Conservation (phyloP, 2,888 invertebrate species). For the Drosophila neotestacea region DNA sequence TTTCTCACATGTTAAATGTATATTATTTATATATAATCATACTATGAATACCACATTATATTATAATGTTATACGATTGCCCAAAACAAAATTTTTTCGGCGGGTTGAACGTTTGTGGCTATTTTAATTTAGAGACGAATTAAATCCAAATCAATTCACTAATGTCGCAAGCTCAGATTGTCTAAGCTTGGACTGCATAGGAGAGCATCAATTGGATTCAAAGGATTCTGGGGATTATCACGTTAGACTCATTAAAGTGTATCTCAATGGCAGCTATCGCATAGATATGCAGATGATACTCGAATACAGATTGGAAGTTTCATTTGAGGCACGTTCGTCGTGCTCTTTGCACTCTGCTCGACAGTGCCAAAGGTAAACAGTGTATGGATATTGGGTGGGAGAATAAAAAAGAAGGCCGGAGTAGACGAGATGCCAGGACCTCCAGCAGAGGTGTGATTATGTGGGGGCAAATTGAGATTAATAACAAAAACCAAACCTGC, state of each 20-base stretch:
- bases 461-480: slow-evolving; percentile 70
- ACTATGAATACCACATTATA: too few species aligned
- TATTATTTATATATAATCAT: too few species aligned
- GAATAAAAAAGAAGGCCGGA: background rate
- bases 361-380: slow-evolving; percentile 53
- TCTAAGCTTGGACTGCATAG: background rate
- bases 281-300: slow-evolving; percentile 33
- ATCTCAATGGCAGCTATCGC: slow-evolving; percentile 34
- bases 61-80: too few species aligned
- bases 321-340: slow-evolving; percentile 48
- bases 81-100: too few species aligned
- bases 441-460: slow-evolving; percentile 42
- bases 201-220: slow-evolving; percentile 22
- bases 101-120: too few species aligned
- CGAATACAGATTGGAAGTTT: slow-evolving; percentile 20
- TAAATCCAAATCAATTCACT: slow-evolving; percentile 18
- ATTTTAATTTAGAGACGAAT: background rate
- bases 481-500: slow-evolving; percentile 71
- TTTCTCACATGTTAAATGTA: too few species aligned
- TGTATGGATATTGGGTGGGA: slow-evolving; percentile 26
- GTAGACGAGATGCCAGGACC: slow-evolving; percentile 8
- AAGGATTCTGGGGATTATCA: slow-evolving; percentile 47
- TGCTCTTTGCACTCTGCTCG: slow-evolving; percentile 46
- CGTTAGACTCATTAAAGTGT: slow-evolving; percentile 52
- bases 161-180: slow-evolving; percentile 19